Evolutionary conservation across 2,797 vertebrate genomes (phyloP).

Genomic region (Anguilla pacifica): DNA sequence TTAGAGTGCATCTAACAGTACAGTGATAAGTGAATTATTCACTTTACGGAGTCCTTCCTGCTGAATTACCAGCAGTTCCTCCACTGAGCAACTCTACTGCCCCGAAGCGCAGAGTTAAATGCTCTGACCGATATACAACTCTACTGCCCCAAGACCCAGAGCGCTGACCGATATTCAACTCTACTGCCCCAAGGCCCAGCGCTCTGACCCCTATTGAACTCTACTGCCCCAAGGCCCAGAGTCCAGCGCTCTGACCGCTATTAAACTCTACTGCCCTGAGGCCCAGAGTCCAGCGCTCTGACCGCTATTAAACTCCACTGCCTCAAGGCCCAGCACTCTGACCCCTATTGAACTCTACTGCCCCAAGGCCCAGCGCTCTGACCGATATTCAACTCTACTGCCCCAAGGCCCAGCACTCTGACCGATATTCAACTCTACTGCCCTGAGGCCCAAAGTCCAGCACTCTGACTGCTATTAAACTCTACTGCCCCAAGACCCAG

Average conservation of each 20-base stretch:
- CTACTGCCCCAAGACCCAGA: not conserved
- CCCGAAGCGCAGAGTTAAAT: no score
- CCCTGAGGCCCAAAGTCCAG: no score
- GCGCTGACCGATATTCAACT: not conserved
- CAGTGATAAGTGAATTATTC: no score
- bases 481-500: not conserved
- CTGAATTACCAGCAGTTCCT: no score
- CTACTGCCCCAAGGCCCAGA: not conserved
- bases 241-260: not conserved
- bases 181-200: not conserved
- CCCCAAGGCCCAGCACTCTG: not conserved
- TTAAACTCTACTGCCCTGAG: not conserved
- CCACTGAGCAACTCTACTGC: no score
- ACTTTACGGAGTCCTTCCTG: no score
- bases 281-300: not conserved
- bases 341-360: not conserved
- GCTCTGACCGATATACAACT: not conserved
- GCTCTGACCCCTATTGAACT: not conserved
- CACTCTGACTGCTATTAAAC: not conserved
- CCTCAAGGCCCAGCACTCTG: not conserved
- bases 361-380: not conserved
- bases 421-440: not conserved
- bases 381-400: not conserved
- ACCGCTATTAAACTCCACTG: not conserved
- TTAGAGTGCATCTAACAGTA: no score